phyloP scores from a whole-genome alignment of 2,113 vertebrate genomes.

The Leptobrachium ailaonicum region DNA sequence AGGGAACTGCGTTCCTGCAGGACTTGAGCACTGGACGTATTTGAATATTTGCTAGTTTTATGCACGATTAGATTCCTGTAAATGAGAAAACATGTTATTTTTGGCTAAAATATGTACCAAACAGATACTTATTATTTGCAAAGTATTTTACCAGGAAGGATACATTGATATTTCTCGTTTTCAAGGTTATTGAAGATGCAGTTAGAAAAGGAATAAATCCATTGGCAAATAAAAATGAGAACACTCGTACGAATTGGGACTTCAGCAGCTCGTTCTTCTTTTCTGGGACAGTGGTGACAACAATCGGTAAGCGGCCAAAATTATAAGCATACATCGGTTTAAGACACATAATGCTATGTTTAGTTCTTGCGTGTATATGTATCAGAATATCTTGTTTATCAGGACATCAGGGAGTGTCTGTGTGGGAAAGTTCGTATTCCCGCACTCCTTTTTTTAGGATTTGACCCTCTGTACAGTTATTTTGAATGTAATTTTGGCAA shows the following conservation, averaged over 20 bases:
- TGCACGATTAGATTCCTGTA: too few relatives aligned
- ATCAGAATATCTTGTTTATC: neutral
- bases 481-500: too few relatives aligned
- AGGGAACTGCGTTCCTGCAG: too few relatives aligned
- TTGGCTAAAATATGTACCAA: too few relatives aligned
- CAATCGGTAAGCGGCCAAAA: slow-evolving; percentile 58
- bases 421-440: too few relatives aligned
- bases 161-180: neutral
- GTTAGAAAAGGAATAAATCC: slow-evolving; percentile 63
- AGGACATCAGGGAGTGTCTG: neutral
- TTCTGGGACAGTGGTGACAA: slow-evolving; percentile 64
- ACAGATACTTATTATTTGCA: too few relatives aligned
- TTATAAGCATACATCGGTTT: neutral
- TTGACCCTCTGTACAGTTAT: too few relatives aligned
- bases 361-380: neutral
- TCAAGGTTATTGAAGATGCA: slow-evolving; percentile 54
- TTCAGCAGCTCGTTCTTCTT: slow-evolving; percentile 70
- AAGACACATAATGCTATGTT: neutral
- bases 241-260: slow-evolving; percentile 62
- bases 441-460: too few relatives aligned
- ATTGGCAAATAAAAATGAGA: slow-evolving; percentile 50
- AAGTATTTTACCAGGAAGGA: too few relatives aligned
- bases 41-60: too few relatives aligned
- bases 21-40: too few relatives aligned
- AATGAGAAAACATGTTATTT: too few relatives aligned